Percentiles rank a stretch among this genome's conserved stretches.
These are phyloP conservation scores for Plagiodera versicolora DNA, from an alignment of 2,888 invertebrate species.

Conservation along the genomic window DNA sequence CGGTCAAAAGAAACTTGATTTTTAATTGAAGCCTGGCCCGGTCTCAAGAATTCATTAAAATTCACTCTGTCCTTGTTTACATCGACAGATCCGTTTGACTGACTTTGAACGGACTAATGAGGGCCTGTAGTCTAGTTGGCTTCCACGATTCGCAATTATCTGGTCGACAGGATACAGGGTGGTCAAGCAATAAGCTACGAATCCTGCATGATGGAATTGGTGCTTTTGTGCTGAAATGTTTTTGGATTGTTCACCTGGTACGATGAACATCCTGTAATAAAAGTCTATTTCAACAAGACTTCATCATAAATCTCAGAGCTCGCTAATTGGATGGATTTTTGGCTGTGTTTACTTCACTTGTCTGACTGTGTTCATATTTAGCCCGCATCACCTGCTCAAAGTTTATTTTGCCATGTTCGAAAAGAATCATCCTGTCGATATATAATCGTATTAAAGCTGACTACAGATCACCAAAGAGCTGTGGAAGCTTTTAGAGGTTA, in stretches of 20 bases:
- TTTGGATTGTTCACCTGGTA: not conserved
- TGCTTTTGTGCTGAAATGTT: not conserved
- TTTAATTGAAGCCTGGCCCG: not conserved
- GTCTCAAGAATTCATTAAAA: not conserved
- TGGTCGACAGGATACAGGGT: conserved; percentile 39
- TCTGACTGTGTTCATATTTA: conserved; percentile 28
- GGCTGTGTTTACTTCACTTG: conserved; percentile 41
- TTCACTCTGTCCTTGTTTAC: conserved; percentile 15
- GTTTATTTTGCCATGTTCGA: not conserved
- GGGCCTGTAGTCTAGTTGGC: conserved; percentile 46
- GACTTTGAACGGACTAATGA: conserved; percentile 42
- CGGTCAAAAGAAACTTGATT: not conserved
- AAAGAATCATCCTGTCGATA: too few relatives aligned
- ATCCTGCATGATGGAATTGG: not conserved
- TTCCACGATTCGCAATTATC: conserved; percentile 50
- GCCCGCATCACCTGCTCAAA: conserved; percentile 32
- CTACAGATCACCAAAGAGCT: too few relatives aligned
- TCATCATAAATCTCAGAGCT: conserved; percentile 52
- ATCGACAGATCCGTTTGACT: conserved; percentile 14
- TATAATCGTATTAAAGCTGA: too few relatives aligned
- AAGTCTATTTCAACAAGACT: conserved; percentile 47
- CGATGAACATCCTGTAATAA: conserved; percentile 18
- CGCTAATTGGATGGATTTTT: conserved; percentile 55
- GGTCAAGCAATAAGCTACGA: not conserved
- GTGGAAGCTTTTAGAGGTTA: too few relatives aligned